Conservation (phyloP, 2,888 invertebrate species). For the Chaitophorus viminalis region DNA sequence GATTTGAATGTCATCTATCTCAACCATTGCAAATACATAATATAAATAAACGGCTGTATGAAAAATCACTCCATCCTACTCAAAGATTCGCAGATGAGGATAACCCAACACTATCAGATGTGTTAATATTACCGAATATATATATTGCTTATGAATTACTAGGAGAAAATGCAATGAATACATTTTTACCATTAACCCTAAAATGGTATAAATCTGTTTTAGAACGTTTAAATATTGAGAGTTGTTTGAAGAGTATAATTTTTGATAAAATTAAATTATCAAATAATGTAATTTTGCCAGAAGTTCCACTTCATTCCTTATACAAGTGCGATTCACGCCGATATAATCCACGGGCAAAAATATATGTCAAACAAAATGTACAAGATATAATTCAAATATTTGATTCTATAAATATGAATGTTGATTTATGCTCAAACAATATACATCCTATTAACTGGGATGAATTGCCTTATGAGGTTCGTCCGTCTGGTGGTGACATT, state of each 20-base stretch:
- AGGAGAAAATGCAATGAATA: conserved; percentile 66
- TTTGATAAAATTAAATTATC: conserved; percentile 28
- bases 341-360: conserved; percentile 78
- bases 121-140: conserved; percentile 80
- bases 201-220: conserved; percentile 72
- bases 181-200: conserved; percentile 73
- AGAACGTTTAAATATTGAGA: conserved; percentile 46
- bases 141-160: conserved; percentile 72
- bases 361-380: conserved; percentile 83
- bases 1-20: conserved; percentile 85
- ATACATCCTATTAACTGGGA: conserved; percentile 74
- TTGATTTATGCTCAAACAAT: conserved; percentile 67
- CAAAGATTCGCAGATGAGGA: conserved; percentile 74
- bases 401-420: conserved; percentile 67
- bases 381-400: conserved; percentile 67
- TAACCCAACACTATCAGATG: conserved; percentile 83
- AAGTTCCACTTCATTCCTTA: conserved; percentile 74
- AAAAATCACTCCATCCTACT: conserved; percentile 61
- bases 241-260: conserved; percentile 6
- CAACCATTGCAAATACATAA: conserved; percentile 88
- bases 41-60: conserved; percentile 73
- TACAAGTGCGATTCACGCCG: conserved; percentile 83
- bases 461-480: conserved; percentile 77
- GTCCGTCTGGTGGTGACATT: conserved; percentile 82
- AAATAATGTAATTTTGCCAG: conserved; percentile 67